These are phyloP conservation scores for Zygaena filipendulae DNA, from an alignment of 2,888 invertebrate genomes.

Conservation along the genomic window DNA sequence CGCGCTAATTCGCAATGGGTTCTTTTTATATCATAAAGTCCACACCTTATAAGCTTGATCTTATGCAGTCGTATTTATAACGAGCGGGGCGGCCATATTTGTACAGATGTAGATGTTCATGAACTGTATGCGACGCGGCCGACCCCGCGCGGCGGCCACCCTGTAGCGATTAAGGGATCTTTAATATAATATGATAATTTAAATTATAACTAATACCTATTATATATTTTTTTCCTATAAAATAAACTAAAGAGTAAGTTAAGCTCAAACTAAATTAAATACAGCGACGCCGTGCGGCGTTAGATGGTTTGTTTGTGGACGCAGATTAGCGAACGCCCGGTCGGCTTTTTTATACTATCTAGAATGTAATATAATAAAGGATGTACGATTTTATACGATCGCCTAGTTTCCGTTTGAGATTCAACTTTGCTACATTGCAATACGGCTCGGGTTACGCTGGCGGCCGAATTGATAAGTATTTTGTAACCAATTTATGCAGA, in stretches of 20 bases:
- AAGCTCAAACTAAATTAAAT: slow-evolving; percentile 59
- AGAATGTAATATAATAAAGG: slow-evolving; percentile 51
- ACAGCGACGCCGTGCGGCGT: slow-evolving; percentile 28
- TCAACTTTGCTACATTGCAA: slow-evolving; percentile 30
- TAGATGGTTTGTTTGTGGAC: slow-evolving; percentile 28
- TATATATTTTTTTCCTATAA: slow-evolving; percentile 56
- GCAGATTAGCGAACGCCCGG: slow-evolving; percentile 39
- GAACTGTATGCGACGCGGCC: slow-evolving; percentile 24
- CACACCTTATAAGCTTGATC: slow-evolving; percentile 39
- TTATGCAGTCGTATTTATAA: slow-evolving; percentile 29
- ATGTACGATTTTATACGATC: slow-evolving; percentile 45
- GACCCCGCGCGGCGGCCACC: slow-evolving; percentile 16
- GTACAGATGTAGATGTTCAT: slow-evolving; percentile 28
- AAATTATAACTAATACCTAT: slow-evolving; percentile 60
- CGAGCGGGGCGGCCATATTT: slow-evolving; percentile 21
- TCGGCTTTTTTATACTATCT: slow-evolving; percentile 56
- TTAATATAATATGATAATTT: slow-evolving; percentile 59
- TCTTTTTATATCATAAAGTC: slow-evolving; percentile 40
- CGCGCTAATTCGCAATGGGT: slow-evolving; percentile 22
- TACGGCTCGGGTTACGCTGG: slow-evolving; percentile 27
- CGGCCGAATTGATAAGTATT: slow-evolving; percentile 54
- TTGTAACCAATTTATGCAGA: slow-evolving; percentile 67
- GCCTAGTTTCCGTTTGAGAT: slow-evolving; percentile 42
- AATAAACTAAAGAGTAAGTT: slow-evolving; percentile 60
- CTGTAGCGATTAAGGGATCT: slow-evolving; percentile 44